Evolutionary conservation across 35 echinoderm and acorn worm genomes (phyloP).

Genomic region (Apostichopus japonicus): DNA sequence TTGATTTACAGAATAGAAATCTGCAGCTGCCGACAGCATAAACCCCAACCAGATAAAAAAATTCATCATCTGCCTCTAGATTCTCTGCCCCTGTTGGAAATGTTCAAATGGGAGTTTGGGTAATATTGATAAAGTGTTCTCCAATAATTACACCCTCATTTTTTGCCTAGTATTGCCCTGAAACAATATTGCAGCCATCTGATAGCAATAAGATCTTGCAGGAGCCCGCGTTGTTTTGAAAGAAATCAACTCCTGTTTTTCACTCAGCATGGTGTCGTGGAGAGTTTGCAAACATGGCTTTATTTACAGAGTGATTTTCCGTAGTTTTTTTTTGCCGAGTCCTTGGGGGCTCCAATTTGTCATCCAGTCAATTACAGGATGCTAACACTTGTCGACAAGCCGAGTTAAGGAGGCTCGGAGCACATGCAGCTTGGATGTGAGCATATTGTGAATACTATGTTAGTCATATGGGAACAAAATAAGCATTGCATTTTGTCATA

Average conservation of each 20-base stretch:
- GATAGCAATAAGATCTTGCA: background rate
- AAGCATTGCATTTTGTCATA: background rate
- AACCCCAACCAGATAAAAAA: background rate
- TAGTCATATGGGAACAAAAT: background rate
- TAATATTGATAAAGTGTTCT: background rate
- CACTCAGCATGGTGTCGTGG: background rate
- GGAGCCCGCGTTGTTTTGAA: background rate
- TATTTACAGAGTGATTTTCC: background rate
- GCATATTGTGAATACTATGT: background rate
- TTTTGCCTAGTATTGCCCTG: background rate
- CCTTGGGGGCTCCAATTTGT: background rate
- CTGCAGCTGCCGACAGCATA: background rate
- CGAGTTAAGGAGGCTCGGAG: background rate
- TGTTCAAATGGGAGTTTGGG: background rate
- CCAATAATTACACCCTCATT: background rate
- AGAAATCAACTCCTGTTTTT: background rate
- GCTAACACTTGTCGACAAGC: background rate
- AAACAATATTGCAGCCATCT: background rate
- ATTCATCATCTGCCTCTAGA: background rate
- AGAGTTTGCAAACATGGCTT: background rate
- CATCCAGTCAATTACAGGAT: conserved; percentile 14
- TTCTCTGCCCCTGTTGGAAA: background rate
- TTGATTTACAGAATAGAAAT: background rate
- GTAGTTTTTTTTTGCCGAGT: background rate
- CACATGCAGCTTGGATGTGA: background rate